Evolutionary conservation across 2,888 invertebrate species (phyloP).

Genomic region (Dicranocentrus wangi): DNA sequence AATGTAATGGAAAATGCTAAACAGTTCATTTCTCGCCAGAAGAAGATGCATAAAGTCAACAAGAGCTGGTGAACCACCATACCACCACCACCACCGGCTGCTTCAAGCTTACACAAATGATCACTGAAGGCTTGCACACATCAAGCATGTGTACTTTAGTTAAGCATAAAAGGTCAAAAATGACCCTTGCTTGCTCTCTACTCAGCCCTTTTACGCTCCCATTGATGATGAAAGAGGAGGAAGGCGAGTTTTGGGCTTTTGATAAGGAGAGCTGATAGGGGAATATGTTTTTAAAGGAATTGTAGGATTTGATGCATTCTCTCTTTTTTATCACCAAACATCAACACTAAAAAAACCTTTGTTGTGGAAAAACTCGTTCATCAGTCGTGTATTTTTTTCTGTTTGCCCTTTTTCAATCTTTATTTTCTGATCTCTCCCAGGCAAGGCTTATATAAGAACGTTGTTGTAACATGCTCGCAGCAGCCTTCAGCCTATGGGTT

Average conservation of each 20-base stretch:
- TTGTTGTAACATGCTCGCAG: background rate
- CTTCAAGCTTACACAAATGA: slow-evolving; percentile 49
- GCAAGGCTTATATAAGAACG: background rate
- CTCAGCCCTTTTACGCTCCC: slow-evolving; percentile 5
- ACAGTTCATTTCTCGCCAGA: slow-evolving; percentile 29
- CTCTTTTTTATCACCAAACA: slow-evolving; percentile 40
- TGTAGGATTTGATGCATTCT: slow-evolving; percentile 54
- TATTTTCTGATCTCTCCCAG: background rate
- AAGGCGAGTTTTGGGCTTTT: slow-evolving; percentile 37
- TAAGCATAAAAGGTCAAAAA: slow-evolving; percentile 57
- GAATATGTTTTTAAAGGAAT: slow-evolving; percentile 57
- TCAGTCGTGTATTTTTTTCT: slow-evolving; percentile 11
- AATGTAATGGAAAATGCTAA: slow-evolving; percentile 36
- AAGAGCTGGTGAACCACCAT: slow-evolving; percentile 21
- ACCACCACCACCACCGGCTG: slow-evolving; percentile 7
- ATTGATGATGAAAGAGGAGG: slow-evolving; percentile 5
- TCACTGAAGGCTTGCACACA: slow-evolving; percentile 31
- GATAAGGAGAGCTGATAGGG: slow-evolving; percentile 45
- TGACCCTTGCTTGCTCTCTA: slow-evolving; percentile 27
- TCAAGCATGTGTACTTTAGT: slow-evolving; percentile 54
- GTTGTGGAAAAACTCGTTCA: slow-evolving; percentile 42
- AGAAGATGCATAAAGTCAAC: slow-evolving; percentile 36
- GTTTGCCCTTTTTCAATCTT: slow-evolving; percentile 5
- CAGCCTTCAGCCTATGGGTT: background rate
- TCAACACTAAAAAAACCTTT: slow-evolving; percentile 32